Conservation (phyloP, 2,888 invertebrate genomes). For the Drosophila borealis region DNA sequence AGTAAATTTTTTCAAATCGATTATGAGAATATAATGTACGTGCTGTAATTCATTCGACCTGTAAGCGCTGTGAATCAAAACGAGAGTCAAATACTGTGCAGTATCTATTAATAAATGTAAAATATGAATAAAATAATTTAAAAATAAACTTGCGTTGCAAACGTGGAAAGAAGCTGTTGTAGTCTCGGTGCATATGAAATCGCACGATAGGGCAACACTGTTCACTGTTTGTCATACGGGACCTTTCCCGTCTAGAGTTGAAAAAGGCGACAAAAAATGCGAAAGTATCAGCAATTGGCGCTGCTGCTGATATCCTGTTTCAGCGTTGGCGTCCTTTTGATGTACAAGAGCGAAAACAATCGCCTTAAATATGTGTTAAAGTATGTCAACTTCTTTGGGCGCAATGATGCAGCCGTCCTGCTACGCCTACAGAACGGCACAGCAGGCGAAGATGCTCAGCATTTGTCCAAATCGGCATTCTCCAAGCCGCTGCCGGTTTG, state of each 20-base stretch:
- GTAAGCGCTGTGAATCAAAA: not conserved
- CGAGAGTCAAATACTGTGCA: not conserved
- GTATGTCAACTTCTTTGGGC: conserved; percentile 94
- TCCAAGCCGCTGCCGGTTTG: conserved; percentile 87
- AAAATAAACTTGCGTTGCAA: no score
- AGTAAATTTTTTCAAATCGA: not conserved
- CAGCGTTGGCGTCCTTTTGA: conserved; percentile 90
- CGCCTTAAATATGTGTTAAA: conserved; percentile 92
- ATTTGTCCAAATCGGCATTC: conserved; percentile 58
- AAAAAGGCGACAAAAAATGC: conserved; percentile 86
- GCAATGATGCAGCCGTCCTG: conserved; percentile 82
- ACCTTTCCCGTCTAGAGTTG: not conserved
- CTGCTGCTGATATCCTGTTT: conserved; percentile 89
- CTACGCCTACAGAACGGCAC: conserved; percentile 78
- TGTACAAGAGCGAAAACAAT: conserved; percentile 95
- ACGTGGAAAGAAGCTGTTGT: not conserved
- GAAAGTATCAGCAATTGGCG: conserved; percentile 93
- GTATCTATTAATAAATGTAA: no score
- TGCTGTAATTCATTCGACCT: not conserved
- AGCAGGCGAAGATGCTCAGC: conserved; percentile 61
- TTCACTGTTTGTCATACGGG: conserved; percentile 12
- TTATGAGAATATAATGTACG: not conserved
- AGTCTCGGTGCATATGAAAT: not conserved
- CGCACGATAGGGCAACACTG: conserved; percentile 33
- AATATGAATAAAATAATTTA: no score